Percentiles rank a stretch among this genome's conserved stretches.
These are phyloP conservation scores for Steinernema hermaphroditum DNA, from an alignment of 2,888 invertebrate species.

Conservation along the genomic window DNA sequence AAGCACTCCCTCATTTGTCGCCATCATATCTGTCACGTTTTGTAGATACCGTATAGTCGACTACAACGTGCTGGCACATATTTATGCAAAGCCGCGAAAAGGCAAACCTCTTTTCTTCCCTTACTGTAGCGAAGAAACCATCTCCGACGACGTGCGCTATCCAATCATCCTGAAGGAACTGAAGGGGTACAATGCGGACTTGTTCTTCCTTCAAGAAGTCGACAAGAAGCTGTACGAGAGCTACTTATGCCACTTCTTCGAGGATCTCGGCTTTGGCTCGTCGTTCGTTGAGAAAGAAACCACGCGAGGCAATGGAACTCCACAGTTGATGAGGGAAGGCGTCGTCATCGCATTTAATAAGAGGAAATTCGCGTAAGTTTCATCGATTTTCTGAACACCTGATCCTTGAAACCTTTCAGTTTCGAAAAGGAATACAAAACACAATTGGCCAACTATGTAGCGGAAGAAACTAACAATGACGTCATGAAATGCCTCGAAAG, in stretches of 20 bases:
- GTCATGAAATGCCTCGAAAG: too few species aligned
- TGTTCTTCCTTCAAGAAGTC: constrained; percentile 11
- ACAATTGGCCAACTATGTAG: too few species aligned
- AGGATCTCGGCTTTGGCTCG: background rate
- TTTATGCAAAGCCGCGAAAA: background rate
- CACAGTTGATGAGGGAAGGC: too few species aligned
- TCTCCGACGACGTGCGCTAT: background rate
- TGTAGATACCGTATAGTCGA: background rate
- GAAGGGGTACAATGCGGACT: constrained; percentile 9
- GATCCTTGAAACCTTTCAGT: too few species aligned
- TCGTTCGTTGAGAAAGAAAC: background rate
- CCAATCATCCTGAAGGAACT: background rate
- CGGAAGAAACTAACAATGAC: too few species aligned
- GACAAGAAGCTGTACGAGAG: background rate
- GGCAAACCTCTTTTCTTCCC: background rate
- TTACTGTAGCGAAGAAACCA: background rate
- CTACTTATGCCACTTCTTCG: background rate
- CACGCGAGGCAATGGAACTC: too few species aligned
- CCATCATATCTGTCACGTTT: background rate
- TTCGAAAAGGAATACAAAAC: too few species aligned
- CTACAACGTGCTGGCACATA: constrained; percentile 5
- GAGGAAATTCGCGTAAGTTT: too few species aligned
- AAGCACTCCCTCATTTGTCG: too few species aligned
- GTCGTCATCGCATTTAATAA: too few species aligned
- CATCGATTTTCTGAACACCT: too few species aligned